Evolutionary conservation across 2,888 invertebrate genomes (phyloP), one percentile per base, ranked within the genome.

Genomic region (Sesia apiformis): DNA sequence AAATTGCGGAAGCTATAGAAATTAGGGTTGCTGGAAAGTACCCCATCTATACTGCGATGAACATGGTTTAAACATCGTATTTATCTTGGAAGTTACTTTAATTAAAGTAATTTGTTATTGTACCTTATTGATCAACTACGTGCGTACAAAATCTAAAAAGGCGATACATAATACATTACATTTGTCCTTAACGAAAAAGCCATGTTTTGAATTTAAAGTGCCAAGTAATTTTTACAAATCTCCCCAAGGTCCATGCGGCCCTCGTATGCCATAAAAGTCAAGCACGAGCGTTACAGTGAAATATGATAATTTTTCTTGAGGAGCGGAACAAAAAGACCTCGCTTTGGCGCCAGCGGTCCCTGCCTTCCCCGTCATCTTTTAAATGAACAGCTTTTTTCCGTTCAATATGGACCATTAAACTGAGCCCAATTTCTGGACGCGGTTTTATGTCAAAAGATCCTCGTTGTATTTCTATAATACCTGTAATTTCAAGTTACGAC

Each of bases 291-390:
- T 74, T 72, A 69, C 66, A 74, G 73, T 84, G 78, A 84, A 81
- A 80, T 84, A 84, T 84, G 80, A 77, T 84, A 79, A 81, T 81
- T 78, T 76, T 66, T 67, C 57, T 46, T 23, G 5, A 46, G 46
- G 46, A 74, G 51, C 43, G 58, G 60, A 46, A 57, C 53, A 62
- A 63, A 58, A 58, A 60, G 61, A 67, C 59, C 56, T 59, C 56
- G 67, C 66, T 64, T 68, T 63, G 84, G 85, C 84, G 85, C 84
- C 85, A 74, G 78, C 78, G 78, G 77, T 76, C 82, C 2, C 78
- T 79, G 74, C 66, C 66, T 40, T n/a, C 3, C 7, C 65, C 67
- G 64, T 69, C 69, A 66, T 68, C 69, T 72, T 69, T 71, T 72
- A 74, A 77, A 74, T 69, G 74, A 74, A 72, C 74, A 63, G 72